A percentile compares a stretch with the other conserved stretches of the same genome.
phyloP scores from a whole-genome alignment of 2,888 invertebrate species.

The Catocala sponsa region DNA sequence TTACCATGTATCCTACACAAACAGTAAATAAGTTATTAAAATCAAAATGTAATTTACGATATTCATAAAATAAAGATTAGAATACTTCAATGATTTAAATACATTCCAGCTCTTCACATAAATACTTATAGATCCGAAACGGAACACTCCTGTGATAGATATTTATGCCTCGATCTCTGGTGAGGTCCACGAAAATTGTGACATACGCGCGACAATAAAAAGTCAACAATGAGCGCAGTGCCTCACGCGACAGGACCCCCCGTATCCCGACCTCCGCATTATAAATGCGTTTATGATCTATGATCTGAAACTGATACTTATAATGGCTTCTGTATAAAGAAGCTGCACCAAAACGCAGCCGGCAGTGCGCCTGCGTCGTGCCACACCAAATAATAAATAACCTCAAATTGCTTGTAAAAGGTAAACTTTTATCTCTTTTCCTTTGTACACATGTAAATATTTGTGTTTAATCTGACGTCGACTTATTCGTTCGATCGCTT shows the following conservation, averaged over 20 bases:
- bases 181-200: slow-evolving; percentile 79
- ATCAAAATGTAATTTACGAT: slow-evolving; percentile 84
- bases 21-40: slow-evolving; percentile 84
- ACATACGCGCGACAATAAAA: slow-evolving; percentile 81
- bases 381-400: slow-evolving; percentile 80
- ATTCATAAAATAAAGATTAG: slow-evolving; percentile 84
- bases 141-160: slow-evolving; percentile 72
- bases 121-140: slow-evolving; percentile 71
- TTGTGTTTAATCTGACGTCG: slow-evolving; percentile 77
- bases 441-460: slow-evolving; percentile 82
- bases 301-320: slow-evolving; percentile 88
- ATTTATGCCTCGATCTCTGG: slow-evolving; percentile 74
- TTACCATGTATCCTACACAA: slow-evolving; percentile 66
- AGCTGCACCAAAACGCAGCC: slow-evolving; percentile 78
- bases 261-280: slow-evolving; percentile 72
- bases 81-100: slow-evolving; percentile 76
- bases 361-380: slow-evolving; percentile 60
- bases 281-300: slow-evolving; percentile 87
- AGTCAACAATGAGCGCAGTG: slow-evolving; percentile 76
- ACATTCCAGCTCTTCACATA: slow-evolving; percentile 71
- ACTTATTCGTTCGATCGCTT: slow-evolving; percentile 67
- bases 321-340: slow-evolving; percentile 87
- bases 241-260: slow-evolving; percentile 80
- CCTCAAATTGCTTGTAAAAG: slow-evolving; percentile 85
- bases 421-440: slow-evolving; percentile 78